Conservation (phyloP, 2,797 vertebrate genomes). For the Urophycis tenuis region DNA sequence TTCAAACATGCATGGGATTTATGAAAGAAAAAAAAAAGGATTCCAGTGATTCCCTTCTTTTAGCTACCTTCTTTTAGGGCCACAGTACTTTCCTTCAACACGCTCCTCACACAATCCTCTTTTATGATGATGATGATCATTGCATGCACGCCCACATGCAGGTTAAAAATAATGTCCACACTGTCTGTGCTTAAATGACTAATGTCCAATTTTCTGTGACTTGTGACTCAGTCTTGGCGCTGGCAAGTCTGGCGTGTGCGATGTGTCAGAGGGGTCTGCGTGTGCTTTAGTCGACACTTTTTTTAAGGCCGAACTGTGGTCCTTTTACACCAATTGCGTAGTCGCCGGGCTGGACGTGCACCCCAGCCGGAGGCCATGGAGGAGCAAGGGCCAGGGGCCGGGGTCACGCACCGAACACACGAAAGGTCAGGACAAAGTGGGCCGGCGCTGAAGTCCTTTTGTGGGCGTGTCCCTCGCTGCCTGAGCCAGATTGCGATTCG, state of each 20-base stretch:
- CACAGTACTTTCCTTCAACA: neutral
- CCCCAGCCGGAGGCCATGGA: neutral
- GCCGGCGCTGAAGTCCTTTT: neutral
- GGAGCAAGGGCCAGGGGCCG: too few relatives aligned
- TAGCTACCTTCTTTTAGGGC: neutral
- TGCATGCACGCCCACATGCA: neutral
- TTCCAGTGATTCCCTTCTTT: neutral
- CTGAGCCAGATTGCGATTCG: too few relatives aligned
- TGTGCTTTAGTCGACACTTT: slow-evolving; percentile 9
- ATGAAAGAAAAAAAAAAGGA: slow-evolving; percentile 28
- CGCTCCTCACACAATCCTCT: neutral
- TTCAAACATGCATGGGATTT: slow-evolving; percentile 53
- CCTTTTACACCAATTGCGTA: slow-evolving; percentile 23
- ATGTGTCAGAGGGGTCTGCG: slow-evolving; percentile 36
- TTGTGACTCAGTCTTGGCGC: slow-evolving; percentile 44
- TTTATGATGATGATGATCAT: neutral
- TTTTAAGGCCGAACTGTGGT: slow-evolving; percentile 28
- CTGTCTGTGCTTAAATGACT: slow-evolving; percentile 17
- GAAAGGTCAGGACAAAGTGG: neutral
- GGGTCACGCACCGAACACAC: too few relatives aligned
- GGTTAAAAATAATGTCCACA: neutral
- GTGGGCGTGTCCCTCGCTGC: neutral
- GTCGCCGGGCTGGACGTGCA: neutral
- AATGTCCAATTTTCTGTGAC: slow-evolving; percentile 44
- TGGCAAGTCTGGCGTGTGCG: slow-evolving; percentile 23